Evolutionary conservation across 2,797 vertebrate genomes (phyloP).

Genomic region (Anolis apletophallus): DNA sequence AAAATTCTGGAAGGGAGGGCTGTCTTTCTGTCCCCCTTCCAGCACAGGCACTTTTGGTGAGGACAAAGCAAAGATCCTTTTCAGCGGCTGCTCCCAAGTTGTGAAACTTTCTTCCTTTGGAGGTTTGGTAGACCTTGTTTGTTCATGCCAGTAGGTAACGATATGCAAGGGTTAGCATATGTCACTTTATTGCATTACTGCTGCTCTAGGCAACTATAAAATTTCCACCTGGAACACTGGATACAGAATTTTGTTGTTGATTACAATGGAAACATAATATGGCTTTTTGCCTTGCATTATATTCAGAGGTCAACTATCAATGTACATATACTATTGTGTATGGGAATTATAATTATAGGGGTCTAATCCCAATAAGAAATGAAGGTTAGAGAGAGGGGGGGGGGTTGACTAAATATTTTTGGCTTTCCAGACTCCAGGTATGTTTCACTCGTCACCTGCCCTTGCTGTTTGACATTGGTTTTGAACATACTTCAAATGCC

Average conservation of each 20-base stretch:
- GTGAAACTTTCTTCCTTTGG: too few relatives aligned
- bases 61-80: too few relatives aligned
- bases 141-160: too few relatives aligned
- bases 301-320: conserved; percentile 11
- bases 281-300: conserved; percentile 17
- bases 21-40: too few relatives aligned
- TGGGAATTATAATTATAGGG: background rate
- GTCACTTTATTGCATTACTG: background rate
- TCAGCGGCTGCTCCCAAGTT: too few relatives aligned
- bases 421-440: background rate
- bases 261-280: conserved; percentile 21
- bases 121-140: too few relatives aligned
- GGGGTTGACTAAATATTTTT: background rate
- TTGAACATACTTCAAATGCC: background rate
- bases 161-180: conserved; percentile 2
- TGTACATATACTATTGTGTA: background rate
- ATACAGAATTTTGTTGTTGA: background rate
- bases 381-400: background rate
- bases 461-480: background rate
- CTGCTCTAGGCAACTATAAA: background rate
- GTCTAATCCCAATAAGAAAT: background rate
- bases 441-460: background rate
- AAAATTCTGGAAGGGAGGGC: too few relatives aligned
- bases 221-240: background rate
- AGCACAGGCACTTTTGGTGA: too few relatives aligned